Conservation (phyloP, 2,113 vertebrate species). For the Dromaius novaehollandiae region DNA sequence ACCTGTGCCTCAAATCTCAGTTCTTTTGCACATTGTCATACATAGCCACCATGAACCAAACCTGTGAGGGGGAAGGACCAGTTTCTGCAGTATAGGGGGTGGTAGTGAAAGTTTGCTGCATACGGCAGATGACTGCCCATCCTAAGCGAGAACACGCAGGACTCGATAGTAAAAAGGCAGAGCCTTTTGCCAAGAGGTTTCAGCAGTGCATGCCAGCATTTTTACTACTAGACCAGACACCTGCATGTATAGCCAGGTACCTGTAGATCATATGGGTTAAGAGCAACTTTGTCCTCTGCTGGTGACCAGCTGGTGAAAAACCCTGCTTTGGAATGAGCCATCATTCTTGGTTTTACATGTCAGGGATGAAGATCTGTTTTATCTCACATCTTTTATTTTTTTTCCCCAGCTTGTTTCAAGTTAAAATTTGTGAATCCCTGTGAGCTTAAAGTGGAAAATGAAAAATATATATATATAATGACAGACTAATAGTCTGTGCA, state of each 20-base stretch:
- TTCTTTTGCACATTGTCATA: background rate
- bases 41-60: background rate
- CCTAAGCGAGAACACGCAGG: background rate
- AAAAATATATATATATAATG: background rate
- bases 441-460: background rate
- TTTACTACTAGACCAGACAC: no score
- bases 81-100: background rate
- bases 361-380: background rate
- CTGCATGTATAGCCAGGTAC: background rate
- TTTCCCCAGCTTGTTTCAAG: background rate
- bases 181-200: background rate
- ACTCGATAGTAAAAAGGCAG: background rate
- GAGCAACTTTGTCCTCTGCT: background rate
- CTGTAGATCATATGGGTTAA: background rate
- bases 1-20: accelerated
- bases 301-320: background rate
- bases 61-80: background rate
- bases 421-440: background rate
- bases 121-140: background rate
- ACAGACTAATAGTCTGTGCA: background rate
- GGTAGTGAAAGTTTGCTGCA: background rate
- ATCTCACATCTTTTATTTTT: background rate
- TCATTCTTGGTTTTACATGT: background rate
- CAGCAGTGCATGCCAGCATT: background rate
- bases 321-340: background rate